phyloP scores from a whole-genome alignment of 2,797 vertebrate genomes.

The Centropyge bicolor region DNA sequence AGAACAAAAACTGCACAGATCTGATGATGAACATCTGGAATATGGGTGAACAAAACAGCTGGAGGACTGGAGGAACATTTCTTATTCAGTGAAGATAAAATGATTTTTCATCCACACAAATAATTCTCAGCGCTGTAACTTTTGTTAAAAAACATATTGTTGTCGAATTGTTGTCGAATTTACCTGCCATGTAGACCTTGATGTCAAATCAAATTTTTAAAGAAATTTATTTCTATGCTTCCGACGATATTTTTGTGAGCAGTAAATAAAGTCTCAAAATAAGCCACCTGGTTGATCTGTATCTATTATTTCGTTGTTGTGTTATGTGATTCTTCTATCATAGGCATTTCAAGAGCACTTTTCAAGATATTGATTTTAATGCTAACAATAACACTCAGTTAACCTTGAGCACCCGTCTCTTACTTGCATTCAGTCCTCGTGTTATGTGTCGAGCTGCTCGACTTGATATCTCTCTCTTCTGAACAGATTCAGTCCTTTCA shows the following conservation, averaged over 20 bases:
- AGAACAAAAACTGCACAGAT: neutral
- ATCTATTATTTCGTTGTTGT: neutral
- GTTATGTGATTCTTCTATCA: constrained; percentile 5
- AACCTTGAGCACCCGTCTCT: neutral
- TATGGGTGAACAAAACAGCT: neutral
- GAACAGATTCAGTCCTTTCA: constrained; percentile 6
- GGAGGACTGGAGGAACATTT: neutral
- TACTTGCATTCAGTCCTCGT: neutral
- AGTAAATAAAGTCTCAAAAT: neutral
- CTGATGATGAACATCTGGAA: constrained; percentile 13
- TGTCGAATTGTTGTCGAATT: no score
- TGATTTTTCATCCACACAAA: neutral
- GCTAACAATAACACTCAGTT: neutral
- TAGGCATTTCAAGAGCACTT: neutral
- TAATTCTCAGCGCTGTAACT: neutral
- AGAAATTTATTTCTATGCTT: neutral
- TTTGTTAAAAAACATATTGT: neutral
- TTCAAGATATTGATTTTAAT: constrained; percentile 20
- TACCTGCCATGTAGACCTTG: neutral
- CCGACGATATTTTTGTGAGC: neutral
- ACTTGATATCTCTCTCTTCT: neutral
- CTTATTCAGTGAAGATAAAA: neutral
- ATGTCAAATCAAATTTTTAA: neutral
- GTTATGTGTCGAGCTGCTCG: neutral
- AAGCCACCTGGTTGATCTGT: neutral